Conservation (phyloP, 2,888 invertebrate genomes). For the Cosmopolites sordidus region DNA sequence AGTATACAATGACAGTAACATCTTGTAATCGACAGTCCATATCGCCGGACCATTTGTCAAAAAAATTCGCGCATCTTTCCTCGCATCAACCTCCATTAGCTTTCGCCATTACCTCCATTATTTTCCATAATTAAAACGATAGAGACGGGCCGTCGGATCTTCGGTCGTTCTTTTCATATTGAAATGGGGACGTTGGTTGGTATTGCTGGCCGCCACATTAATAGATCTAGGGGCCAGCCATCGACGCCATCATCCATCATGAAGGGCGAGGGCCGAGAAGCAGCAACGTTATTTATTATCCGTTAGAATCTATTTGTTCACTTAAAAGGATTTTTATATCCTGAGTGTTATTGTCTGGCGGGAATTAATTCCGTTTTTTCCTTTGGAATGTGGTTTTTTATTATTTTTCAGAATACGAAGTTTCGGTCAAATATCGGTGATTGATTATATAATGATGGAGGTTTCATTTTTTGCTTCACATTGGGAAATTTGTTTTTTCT, state of each 20-base stretch:
- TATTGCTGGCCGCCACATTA: conserved; percentile 22
- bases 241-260: conserved; percentile 20
- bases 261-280: conserved; percentile 4
- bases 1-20: too few relatives aligned
- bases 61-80: conserved; percentile 4
- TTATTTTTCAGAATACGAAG: conserved; percentile 4
- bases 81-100: conserved; percentile 24
- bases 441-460: too few relatives aligned
- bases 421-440: not conserved
- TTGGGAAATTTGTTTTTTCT: too few relatives aligned
- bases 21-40: not conserved
- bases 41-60: conserved; percentile 14
- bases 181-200: conserved; percentile 37
- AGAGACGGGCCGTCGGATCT: conserved; percentile 16
- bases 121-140: conserved; percentile 28
- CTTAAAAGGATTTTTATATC: conserved; percentile 31
- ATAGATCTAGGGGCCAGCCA: conserved; percentile 15
- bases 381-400: conserved; percentile 5
- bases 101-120: conserved; percentile 26
- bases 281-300: conserved; percentile 33
- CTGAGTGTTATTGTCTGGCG: conserved; percentile 25
- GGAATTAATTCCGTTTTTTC: conserved; percentile 18
- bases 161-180: conserved; percentile 43
- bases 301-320: conserved; percentile 30
- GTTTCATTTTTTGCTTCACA: too few relatives aligned